Evolutionary conservation across 1,140 invertebrate genomes (phyloP).

Genomic region (Musca domestica): DNA sequence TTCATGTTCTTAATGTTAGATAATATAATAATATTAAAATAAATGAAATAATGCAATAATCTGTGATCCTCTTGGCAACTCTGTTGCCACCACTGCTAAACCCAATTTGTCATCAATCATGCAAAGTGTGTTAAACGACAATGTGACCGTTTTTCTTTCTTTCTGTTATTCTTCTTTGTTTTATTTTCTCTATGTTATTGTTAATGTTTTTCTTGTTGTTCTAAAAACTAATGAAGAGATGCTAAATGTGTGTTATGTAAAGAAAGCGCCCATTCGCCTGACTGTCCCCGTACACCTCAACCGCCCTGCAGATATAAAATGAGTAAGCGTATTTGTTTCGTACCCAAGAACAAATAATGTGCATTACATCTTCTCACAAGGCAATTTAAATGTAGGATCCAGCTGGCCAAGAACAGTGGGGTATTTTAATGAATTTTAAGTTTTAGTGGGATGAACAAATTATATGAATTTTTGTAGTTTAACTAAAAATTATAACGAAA

Average conservation of each 20-base stretch:
- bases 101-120: slow-evolving; percentile 21
- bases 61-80: no score
- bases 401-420: not conserved
- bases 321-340: no score
- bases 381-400: not conserved
- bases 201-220: not conserved
- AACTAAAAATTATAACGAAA: no score
- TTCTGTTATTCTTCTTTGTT: not conserved
- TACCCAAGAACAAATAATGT: not conserved
- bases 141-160: slow-evolving; percentile 10
- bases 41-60: no score
- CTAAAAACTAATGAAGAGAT: not conserved
- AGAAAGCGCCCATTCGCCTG: slow-evolving; percentile 5
- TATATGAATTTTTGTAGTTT: no score
- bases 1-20: not conserved
- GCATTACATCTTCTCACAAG: not conserved
- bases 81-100: not conserved
- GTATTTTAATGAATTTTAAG: no score
- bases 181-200: not conserved
- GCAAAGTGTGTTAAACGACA: slow-evolving; percentile 16
- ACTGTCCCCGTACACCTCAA: not conserved
- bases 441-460: no score
- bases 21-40: no score
- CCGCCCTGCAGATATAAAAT: not conserved
- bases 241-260: slow-evolving; percentile 18